Base-by-base conservation (phyloP, 2,797 vertebrate species). In the Myotis pilosus region DNA sequence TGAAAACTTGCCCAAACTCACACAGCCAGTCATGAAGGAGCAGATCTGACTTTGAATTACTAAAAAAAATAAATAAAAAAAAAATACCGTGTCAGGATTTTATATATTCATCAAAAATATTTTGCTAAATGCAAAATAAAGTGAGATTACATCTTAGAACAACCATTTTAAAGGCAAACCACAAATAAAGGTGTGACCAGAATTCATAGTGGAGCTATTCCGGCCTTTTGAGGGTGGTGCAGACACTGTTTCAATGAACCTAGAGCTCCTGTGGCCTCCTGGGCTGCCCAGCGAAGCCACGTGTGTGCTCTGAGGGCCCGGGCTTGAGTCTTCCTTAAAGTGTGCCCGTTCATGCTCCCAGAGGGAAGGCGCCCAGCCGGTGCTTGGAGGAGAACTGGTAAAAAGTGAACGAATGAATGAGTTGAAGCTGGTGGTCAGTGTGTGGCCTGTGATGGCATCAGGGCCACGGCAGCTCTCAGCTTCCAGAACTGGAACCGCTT, bases 231-330 rank as follows among this genome's bases (percentile, higher is more conserved):
- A 57, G 41, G 64, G 33, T 5, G 53, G 51, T 2, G 0, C 8
- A 17, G 28, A 36, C 11, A 6, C 23, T 6, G 22, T 3, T 71
- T 38, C 11, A 1, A 16, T 9, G 44, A 15, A 17, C 85, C 23
- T 3, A 44, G n/a, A 38, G 41, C 12, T 30, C 15, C 47, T 12
- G 2, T 20, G 72, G 1, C 28, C 71, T 8, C 0, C 11, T 13
- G 0, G 11, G 64, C 44, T n/a, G 30, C 36, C 53, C 53, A 22
- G 62, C 0, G 6, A 28, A 5, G 17, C 1, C 3, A 10, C 16
- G 2, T 0, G 2, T 0, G 0, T 44, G 12, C 57, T 33, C 3
- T 11, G 0, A 23, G 84, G 4, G 15, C 10, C 7, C 10, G 23
- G 47, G 60, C 83, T 41, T 10, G 13, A 33, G 91, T 20, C 7